Evolutionary conservation across 1,140 invertebrate genomes (phyloP), one percentile per base, ranked within the genome.

Genomic region (Rhopalosiphum maidis): DNA sequence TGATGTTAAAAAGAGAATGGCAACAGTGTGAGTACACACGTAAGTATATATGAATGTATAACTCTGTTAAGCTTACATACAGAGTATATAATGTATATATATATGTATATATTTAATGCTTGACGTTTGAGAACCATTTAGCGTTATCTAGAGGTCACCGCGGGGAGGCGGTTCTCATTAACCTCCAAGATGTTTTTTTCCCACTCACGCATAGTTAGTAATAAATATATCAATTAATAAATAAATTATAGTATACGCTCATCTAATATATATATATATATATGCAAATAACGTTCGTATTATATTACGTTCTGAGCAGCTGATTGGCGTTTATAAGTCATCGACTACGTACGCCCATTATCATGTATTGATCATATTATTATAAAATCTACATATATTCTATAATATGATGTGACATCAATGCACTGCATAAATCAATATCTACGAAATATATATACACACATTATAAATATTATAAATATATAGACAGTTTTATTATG

Each of bases 81-180:
- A 4, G 15, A 77, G 30, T 77, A 77, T n/a, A 77, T 68, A n/a
- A 68, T 68, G 15, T 18, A n/a, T 48, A 48, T 48, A 46, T 37
- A 37, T 37, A 37, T 37, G 37, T 46, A 51, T 51, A 51, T 51
- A 77, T 41, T 15, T 41, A 41, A 43, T 86, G 25, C 83, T 46
- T 46, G 85, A 88, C 46, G 87, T 88, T 51, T 51, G 87, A 88
- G 48, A 88, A 51, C 87, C 30, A 25, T 88, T 88, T 51, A 51
- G 35, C 87, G 46, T 51, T 35, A 35, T 25, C 87, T 23, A 35
- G 46, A 51, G 46, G 87, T 88, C 46, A 88, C 48, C 30, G 18
- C 87, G 30, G 87, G 25, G 35, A 88, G 87, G 46, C 30, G 87
- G n/a, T 88, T 88, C 30, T 88, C 46, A 88, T 88, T 88, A 88